Conservation (phyloP, 2,113 vertebrate species). For the Arenaria interpres region DNA sequence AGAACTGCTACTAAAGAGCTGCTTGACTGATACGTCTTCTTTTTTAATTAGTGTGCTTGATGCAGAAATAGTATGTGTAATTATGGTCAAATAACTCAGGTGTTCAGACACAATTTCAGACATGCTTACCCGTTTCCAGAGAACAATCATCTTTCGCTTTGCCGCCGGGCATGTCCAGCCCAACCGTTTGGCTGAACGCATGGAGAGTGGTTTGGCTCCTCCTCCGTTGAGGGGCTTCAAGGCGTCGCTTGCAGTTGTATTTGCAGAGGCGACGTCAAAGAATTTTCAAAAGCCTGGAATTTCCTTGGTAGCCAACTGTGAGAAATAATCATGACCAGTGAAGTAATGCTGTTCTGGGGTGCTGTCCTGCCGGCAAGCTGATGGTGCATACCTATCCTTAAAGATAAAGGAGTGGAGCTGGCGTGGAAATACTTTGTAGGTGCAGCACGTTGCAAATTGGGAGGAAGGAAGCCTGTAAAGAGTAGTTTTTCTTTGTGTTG, state of each 20-base stretch:
- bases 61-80: background rate
- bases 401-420: rapidly evolving
- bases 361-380: background rate
- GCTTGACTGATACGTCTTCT: background rate
- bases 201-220: background rate
- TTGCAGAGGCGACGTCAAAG: background rate
- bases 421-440: background rate
- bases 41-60: background rate
- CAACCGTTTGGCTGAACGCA: background rate
- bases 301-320: background rate
- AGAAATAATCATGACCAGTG: background rate
- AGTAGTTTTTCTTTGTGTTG: background rate
- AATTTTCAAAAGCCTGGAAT: background rate
- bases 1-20: background rate
- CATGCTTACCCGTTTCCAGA: background rate
- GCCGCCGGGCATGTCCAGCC: background rate
- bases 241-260: background rate
- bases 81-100: background rate
- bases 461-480: background rate
- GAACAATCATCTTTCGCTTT: background rate
- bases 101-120: background rate
- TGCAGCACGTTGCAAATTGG: background rate
- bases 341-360: background rate
- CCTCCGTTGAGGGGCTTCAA: background rate
- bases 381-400: background rate